These are phyloP conservation scores for Spodoptera litura DNA, from an alignment of 1,140 invertebrate species.

Conservation along the genomic window DNA sequence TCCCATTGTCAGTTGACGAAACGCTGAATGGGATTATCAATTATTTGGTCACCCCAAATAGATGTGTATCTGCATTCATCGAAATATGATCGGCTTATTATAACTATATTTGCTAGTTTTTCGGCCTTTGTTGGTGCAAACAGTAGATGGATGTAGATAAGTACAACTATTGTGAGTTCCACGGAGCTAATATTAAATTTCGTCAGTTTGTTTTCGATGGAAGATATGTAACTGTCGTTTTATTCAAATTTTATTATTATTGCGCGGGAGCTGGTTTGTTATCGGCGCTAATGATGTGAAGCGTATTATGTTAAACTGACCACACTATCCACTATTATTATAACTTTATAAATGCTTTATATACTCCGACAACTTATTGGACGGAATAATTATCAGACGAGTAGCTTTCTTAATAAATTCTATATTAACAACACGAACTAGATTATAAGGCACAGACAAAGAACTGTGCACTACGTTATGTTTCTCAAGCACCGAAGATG, in stretches of 20 bases:
- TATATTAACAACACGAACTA: too few relatives aligned
- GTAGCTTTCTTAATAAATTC: too few relatives aligned
- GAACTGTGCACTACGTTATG: too few relatives aligned
- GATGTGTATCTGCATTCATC: slow-evolving; percentile 66
- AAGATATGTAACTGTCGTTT: slow-evolving; percentile 59
- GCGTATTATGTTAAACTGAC: background rate
- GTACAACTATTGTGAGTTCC: slow-evolving; percentile 56
- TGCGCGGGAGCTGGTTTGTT: slow-evolving; percentile 18
- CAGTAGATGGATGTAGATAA: slow-evolving; percentile 65
- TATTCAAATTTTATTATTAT: slow-evolving; percentile 49
- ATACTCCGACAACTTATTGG: background rate
- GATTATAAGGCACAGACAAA: too few relatives aligned
- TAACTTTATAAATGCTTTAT: background rate
- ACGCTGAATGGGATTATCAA: slow-evolving; percentile 53
- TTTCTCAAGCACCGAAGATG: too few relatives aligned
- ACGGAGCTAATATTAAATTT: slow-evolving; percentile 59
- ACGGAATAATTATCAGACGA: background rate
- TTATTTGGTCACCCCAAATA: slow-evolving; percentile 72
- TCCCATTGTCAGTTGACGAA: slow-evolving; percentile 51
- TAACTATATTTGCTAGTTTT: slow-evolving; percentile 80
- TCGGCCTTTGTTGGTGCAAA: slow-evolving; percentile 63
- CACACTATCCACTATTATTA: slow-evolving; percentile 22
- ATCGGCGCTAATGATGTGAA: slow-evolving; percentile 1
- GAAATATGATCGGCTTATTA: slow-evolving; percentile 80
- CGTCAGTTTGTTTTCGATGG: slow-evolving; percentile 64